These are phyloP conservation scores for Axinella damicornis DNA, from an alignment of 37 sponge, comb jelly and placozoan genomes.

Conservation along the genomic window DNA sequence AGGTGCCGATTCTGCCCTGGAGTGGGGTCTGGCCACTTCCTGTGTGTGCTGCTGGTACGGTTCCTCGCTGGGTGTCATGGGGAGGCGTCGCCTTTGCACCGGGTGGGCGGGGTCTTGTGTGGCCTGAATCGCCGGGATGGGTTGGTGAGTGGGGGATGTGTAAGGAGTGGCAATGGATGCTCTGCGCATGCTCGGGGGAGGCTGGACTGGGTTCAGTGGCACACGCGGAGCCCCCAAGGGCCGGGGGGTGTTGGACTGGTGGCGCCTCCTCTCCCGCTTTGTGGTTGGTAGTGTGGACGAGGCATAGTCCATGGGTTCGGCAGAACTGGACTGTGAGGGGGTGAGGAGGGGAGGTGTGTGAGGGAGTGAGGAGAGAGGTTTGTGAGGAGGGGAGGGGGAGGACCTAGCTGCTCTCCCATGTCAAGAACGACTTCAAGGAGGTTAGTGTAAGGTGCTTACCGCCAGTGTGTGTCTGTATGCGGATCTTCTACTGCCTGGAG, in stretches of 20 bases:
- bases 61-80: conserved; percentile 46
- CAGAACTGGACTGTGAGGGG: background rate
- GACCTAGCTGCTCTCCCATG: too few relatives aligned
- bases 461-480: conserved; percentile 34
- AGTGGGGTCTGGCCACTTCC: conserved; percentile 5
- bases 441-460: too few relatives aligned
- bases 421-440: too few relatives aligned
- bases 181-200: conserved; percentile 33
- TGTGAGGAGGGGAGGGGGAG: too few relatives aligned
- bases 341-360: too few relatives aligned
- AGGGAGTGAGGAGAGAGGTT: too few relatives aligned
- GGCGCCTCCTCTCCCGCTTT: conserved; percentile 43
- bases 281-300: conserved; percentile 48
- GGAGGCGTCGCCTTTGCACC: conserved; percentile 11
- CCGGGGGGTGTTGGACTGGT: background rate
- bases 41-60: conserved; percentile 9
- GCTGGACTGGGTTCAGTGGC: conserved; percentile 1
- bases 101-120: background rate
- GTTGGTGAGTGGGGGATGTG: conserved; percentile 6
- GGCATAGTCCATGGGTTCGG: background rate
- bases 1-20: conserved; percentile 76
- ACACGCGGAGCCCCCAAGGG: conserved; percentile 4
- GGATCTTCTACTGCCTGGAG: background rate
- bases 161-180: conserved; percentile 39
- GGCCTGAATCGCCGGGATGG: background rate